phyloP scores from a whole-genome alignment of 2,888 invertebrate genomes.

The Melipona beecheii region DNA sequence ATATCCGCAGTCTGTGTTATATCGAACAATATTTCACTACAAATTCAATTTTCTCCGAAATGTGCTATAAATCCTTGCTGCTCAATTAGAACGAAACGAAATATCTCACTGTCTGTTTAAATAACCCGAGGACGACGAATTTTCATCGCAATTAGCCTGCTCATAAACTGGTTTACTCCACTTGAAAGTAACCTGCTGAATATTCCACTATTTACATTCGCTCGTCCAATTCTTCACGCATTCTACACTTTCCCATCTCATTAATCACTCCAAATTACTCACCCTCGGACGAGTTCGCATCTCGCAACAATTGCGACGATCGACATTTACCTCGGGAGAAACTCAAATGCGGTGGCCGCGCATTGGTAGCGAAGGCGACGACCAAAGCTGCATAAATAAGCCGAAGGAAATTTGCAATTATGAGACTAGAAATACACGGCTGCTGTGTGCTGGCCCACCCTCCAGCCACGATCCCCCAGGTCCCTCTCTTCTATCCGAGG shows the following conservation, averaged over 20 bases:
- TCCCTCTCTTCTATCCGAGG: constrained; percentile 38
- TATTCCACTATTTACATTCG: not conserved
- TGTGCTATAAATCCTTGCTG: too few species aligned
- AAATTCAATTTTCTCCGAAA: too few species aligned
- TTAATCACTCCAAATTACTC: not conserved
- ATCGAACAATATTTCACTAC: too few species aligned
- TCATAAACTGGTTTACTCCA: not conserved
- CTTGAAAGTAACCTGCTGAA: not conserved
- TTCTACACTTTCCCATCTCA: not conserved
- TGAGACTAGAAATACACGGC: constrained; percentile 82
- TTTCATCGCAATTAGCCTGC: not conserved
- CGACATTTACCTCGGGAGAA: constrained; percentile 27
- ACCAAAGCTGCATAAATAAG: constrained; percentile 83
- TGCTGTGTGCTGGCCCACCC: constrained; percentile 62
- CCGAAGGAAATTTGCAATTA: constrained; percentile 84
- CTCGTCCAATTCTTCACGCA: not conserved
- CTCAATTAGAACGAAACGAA: too few species aligned
- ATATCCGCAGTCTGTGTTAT: too few species aligned
- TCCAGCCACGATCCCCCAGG: constrained; percentile 18
- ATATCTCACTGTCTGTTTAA: not conserved
- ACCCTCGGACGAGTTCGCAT: not conserved
- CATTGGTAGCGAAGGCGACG: constrained; percentile 67
- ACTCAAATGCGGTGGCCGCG: constrained; percentile 5
- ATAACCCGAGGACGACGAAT: not conserved
- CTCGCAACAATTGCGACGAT: not conserved